Conservation (phyloP, 2,888 invertebrate genomes). For the Tolmerus cingulatus region DNA sequence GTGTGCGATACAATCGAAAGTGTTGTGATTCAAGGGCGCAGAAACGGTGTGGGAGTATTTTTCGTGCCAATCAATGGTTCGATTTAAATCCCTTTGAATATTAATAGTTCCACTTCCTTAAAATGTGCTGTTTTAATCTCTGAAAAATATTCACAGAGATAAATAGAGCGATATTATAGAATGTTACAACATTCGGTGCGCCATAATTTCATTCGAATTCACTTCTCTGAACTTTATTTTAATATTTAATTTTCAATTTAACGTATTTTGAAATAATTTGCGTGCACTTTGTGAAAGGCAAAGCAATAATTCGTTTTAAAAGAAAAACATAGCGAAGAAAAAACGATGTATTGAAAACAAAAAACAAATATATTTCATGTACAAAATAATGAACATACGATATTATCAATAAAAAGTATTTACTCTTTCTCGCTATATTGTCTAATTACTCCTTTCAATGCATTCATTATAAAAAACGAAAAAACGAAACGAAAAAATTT, state of each 20-base stretch:
- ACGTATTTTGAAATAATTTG: not conserved
- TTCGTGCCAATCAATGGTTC: not conserved
- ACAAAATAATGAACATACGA: slow-evolving; percentile 27
- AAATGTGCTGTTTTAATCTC: not conserved
- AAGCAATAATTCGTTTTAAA: not conserved
- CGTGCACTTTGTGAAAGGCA: not conserved
- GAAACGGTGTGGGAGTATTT: not conserved
- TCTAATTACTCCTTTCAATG: slow-evolving; percentile 36
- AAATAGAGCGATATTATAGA: not conserved
- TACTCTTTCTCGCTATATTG: slow-evolving; percentile 41
- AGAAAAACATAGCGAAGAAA: not conserved
- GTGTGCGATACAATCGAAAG: not conserved
- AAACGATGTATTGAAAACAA: not conserved
- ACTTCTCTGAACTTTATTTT: not conserved
- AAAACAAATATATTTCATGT: not conserved
- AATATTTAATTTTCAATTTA: not conserved
- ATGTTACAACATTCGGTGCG: not conserved
- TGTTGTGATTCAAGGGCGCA: not conserved
- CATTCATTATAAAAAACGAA: slow-evolving; percentile 9
- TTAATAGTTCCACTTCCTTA: not conserved
- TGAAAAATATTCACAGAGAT: not conserved
- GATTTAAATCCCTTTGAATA: not conserved
- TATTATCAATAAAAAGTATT: slow-evolving; percentile 15
- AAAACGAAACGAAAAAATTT: not conserved
- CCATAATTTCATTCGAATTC: not conserved